Conservation (phyloP, 1,140 invertebrate species). For the Pygmarrhopalites habei region DNA sequence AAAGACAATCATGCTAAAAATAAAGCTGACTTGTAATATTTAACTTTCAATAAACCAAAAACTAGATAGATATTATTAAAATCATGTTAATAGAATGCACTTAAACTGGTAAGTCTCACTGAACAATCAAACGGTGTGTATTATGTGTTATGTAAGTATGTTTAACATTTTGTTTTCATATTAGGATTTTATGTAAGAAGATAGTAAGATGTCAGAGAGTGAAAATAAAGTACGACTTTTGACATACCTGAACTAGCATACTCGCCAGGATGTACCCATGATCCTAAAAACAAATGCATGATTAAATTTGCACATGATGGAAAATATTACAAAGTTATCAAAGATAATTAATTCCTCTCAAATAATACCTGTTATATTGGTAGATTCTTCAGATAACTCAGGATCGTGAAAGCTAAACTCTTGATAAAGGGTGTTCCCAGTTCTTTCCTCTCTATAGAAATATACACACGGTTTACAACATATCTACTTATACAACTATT, state of each 20-base stretch:
- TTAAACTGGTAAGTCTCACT: too few species aligned
- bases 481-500: neutral
- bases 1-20: too few species aligned
- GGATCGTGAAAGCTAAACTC: slow-evolving; percentile 82
- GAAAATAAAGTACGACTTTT: neutral
- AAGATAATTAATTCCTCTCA: neutral
- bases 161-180: too few species aligned
- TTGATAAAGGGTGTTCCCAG: slow-evolving; percentile 84
- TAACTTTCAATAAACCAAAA: too few species aligned
- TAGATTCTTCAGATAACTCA: slow-evolving; percentile 70
- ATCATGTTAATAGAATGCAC: too few species aligned
- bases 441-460: slow-evolving; percentile 64
- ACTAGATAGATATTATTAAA: too few species aligned
- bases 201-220: neutral
- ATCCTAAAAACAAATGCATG: too few species aligned
- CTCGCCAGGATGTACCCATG: slow-evolving; percentile 95
- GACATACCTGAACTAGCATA: slow-evolving; percentile 91
- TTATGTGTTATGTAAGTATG: too few species aligned
- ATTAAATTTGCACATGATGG: slow-evolving; percentile 7
- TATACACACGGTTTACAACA: slow-evolving; percentile 9
- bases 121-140: too few species aligned
- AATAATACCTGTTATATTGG: slow-evolving; percentile 73
- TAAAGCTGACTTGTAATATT: too few species aligned
- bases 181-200: too few species aligned
- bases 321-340: slow-evolving; percentile 6